Conservation (phyloP, 2,888 invertebrate species). For the Phaedon cochleariae region DNA sequence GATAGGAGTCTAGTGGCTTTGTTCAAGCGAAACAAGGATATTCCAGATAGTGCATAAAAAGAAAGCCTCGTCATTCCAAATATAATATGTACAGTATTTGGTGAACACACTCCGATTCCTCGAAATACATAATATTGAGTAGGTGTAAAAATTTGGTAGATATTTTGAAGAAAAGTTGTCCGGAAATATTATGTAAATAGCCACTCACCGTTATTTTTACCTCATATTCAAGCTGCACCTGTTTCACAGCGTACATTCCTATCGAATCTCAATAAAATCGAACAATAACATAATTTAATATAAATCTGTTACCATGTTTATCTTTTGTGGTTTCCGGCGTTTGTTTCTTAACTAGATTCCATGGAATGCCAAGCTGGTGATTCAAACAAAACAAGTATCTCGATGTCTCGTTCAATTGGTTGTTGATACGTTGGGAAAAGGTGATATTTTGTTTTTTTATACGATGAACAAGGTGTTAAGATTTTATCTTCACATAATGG, state of each 20-base stretch:
- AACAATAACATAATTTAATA: constrained; percentile 14
- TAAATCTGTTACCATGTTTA: constrained; percentile 8
- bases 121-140: not conserved
- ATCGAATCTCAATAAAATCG: constrained; percentile 11
- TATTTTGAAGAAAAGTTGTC: constrained; percentile 4
- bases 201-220: constrained; percentile 4
- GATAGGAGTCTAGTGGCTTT: too few species aligned
- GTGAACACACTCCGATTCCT: too few species aligned
- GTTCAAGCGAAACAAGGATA: too few species aligned
- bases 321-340: constrained; percentile 10
- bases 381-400: not conserved
- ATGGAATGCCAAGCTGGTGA: not conserved
- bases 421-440: not conserved
- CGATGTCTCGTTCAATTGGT: constrained; percentile 1
- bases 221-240: constrained; percentile 15
- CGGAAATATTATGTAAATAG: constrained; percentile 5
- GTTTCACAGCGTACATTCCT: constrained; percentile 11
- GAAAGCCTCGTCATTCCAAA: too few species aligned
- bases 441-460: not conserved
- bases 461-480: not conserved
- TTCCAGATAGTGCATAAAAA: too few species aligned
- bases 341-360: constrained; percentile 10
- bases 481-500: not conserved
- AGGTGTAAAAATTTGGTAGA: not conserved
- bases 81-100: too few species aligned